Conservation (phyloP, 64 coral and sea anemone species). For the Montipora capricornis region DNA sequence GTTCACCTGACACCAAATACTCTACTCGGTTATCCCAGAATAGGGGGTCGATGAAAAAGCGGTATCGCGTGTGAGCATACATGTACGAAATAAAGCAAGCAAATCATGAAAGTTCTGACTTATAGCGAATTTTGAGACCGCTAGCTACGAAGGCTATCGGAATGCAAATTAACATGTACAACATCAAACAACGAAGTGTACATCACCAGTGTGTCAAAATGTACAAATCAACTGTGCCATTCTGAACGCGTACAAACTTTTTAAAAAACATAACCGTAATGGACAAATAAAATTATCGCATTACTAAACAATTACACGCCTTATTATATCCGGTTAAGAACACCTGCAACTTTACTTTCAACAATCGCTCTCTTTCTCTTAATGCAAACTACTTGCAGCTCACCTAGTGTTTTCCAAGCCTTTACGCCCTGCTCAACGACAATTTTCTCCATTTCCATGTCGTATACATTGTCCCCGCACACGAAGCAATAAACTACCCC, state of each 20-base stretch:
- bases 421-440: constrained; percentile 73
- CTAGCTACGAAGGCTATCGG: neutral
- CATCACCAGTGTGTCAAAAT: neutral
- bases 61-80: neutral
- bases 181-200: neutral
- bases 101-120: neutral
- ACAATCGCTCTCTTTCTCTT: neutral
- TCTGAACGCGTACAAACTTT: neutral
- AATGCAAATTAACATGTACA: neutral
- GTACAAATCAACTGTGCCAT: neutral
- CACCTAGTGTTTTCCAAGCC: constrained; percentile 86
- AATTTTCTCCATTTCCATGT: constrained; percentile 89
- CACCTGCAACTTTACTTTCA: neutral
- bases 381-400: neutral
- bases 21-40: no score
- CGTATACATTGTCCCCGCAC: constrained; percentile 93
- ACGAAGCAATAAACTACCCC: constrained; percentile 92
- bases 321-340: neutral
- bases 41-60: neutral
- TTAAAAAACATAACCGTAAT: neutral
- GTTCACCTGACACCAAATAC: neutral
- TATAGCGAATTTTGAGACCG: no score
- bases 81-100: neutral
- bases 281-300: neutral
- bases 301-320: neutral